Evolutionary conservation across 2,888 invertebrate genomes (phyloP), one percentile per base, ranked within the genome.

Genomic region (Apamea epomidion): DNA sequence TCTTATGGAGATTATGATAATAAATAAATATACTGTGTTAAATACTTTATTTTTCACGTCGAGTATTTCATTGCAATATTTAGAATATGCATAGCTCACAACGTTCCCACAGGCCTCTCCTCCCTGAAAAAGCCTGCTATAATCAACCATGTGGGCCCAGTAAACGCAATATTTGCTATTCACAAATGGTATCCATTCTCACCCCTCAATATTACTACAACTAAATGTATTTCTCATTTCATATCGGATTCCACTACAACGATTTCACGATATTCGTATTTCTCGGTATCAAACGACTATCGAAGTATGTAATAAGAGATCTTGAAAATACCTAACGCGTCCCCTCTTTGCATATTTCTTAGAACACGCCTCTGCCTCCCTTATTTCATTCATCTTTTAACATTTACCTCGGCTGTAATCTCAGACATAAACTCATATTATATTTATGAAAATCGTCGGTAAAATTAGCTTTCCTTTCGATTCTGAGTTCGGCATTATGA

Each of bases 291-390:
- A 51, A 77, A 74, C 25, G 58, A 60, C 51, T 77, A 75, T 54
- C 14, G 58, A 82, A 72, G 45, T 70, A 67, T 75, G 74, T 83
- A 70, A 82, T 82, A 76, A 64, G n/a, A 48, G 16, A 25, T 76
- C 75, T 54, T 58, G 48, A 58, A 71, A 76, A 76, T 76, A 85
- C 62, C 29, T 69, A 69, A 75, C 42, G 32, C 74, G 45, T 37
- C 69, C 60, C 64, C 29, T 69, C 7, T 73, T 86, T 86, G 76
- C 73, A 76, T 82, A 82, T 83, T 78, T 86, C 86, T 76, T 54
- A 82, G 58, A 48, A 74, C n/a, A 75, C 73, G 68, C 54, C 48
- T 48, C n/a, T 16, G 48, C 32, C 45, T 67, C 58, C 8, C 48
- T 48, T 77, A 74, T 75, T 82, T 76, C 67, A 72, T 83, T 82